A percentile compares a stretch with the other conserved stretches of the same genome.
phyloP scores from a whole-genome alignment of 2,113 vertebrate genomes.

The Ictidomys tridecemlineatus region DNA sequence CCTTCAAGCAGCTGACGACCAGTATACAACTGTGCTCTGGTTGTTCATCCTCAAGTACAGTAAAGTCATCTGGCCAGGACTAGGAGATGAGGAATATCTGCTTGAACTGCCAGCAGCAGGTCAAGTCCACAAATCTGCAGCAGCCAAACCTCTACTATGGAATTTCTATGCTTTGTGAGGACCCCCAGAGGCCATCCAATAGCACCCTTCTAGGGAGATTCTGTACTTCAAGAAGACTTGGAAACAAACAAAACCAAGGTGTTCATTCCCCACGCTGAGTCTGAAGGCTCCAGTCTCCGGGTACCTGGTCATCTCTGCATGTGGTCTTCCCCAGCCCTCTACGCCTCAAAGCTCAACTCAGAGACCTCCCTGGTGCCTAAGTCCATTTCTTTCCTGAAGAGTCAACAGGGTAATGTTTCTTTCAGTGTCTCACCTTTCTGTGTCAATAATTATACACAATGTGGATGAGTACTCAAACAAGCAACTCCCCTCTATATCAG shows the following conservation, averaged over 20 bases:
- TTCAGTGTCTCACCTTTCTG: not conserved
- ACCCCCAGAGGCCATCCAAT: too few relatives aligned
- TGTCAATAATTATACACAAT: not conserved
- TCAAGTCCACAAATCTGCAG: not conserved
- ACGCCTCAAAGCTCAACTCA: not conserved
- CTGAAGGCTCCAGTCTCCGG: not conserved
- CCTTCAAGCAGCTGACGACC: not conserved
- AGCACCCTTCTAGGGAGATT: not conserved
- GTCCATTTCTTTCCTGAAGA: not conserved
- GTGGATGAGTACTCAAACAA: not conserved
- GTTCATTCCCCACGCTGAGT: not conserved
- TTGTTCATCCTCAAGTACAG: not conserved
- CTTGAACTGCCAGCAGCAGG: not conserved
- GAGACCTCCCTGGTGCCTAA: not conserved
- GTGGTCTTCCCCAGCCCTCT: rapidly evolving
- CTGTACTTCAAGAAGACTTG: not conserved
- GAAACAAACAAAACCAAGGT: not conserved
- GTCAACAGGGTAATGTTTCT: not conserved
- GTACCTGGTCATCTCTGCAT: rapidly evolving
- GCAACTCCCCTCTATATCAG: not conserved
- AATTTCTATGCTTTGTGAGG: not conserved
- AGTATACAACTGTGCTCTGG: not conserved
- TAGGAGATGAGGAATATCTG: not conserved
- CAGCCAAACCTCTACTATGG: not conserved
- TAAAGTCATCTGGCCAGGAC: not conserved